Conservation (phyloP, 2,113 vertebrate species). For the Burhinus bistriatus region DNA sequence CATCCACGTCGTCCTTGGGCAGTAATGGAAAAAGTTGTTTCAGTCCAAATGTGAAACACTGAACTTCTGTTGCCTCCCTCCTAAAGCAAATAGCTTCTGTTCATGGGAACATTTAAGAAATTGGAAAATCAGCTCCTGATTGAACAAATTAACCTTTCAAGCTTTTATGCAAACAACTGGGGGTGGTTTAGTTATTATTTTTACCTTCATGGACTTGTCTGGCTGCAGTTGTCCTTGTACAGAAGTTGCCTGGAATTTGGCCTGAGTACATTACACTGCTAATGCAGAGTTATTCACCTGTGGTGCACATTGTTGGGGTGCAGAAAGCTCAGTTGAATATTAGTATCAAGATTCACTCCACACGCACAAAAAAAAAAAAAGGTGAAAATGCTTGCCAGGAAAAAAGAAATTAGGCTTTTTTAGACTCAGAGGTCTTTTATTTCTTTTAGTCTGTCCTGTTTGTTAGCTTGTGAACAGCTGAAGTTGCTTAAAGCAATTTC, state of each 20-base stretch:
- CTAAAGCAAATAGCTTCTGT: not conserved
- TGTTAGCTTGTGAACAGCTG: not conserved
- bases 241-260: not conserved
- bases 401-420: not conserved
- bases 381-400: not conserved
- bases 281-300: not conserved
- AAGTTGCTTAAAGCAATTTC: not conserved
- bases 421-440: not conserved
- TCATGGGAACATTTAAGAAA: rapidly evolving
- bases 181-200: not conserved
- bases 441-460: not conserved
- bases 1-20: rapidly evolving
- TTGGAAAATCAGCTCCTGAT: not conserved
- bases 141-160: not conserved
- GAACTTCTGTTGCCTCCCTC: not conserved
- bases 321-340: not conserved
- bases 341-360: not conserved
- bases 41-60: rapidly evolving
- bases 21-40: not conserved
- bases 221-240: not conserved
- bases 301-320: not conserved
- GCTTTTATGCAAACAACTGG: not conserved
- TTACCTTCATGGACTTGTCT: not conserved
- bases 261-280: rapidly evolving
- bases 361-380: not conserved